Conservation (phyloP, 2,113 vertebrate genomes). For the Empidonax alnorum region DNA sequence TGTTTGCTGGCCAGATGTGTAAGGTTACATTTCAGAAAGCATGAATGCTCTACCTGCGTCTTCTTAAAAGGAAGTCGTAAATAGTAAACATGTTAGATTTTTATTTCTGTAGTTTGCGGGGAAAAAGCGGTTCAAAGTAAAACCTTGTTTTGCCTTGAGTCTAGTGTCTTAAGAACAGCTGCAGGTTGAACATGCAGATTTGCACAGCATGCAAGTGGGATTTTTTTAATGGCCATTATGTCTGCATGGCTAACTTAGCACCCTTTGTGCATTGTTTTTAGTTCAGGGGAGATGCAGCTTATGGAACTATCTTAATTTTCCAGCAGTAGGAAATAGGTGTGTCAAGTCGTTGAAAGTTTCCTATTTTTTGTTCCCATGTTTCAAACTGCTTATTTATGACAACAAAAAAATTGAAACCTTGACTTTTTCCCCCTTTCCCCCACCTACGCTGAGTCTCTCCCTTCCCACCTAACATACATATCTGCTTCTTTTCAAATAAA, state of each 20-base stretch:
- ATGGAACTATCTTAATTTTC: constrained; percentile 34
- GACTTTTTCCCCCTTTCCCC: constrained; percentile 16
- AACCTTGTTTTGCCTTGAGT: not conserved
- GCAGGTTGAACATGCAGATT: not conserved
- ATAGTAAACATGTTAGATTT: constrained; percentile 70
- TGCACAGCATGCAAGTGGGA: not conserved
- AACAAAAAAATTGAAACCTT: constrained; percentile 38
- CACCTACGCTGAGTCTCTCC: not conserved
- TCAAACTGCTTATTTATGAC: constrained; percentile 12
- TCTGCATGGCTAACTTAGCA: not conserved
- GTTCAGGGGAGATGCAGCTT: not conserved
- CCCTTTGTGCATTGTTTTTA: constrained; percentile 36
- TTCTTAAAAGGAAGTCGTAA: constrained; percentile 75
- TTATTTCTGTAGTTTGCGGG: not conserved
- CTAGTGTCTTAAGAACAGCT: not conserved
- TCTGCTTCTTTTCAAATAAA: constrained; percentile 61
- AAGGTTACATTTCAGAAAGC: constrained; percentile 76
- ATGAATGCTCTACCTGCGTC: constrained; percentile 72
- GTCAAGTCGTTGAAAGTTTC: constrained; percentile 12
- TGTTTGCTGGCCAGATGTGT: constrained; percentile 83
- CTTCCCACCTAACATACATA: constrained; percentile 21
- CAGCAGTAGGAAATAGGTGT: constrained; percentile 30
- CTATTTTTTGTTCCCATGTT: constrained; percentile 37
- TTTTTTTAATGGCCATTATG: not conserved
- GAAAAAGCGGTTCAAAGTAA: not conserved